Evolutionary conservation across 2,797 vertebrate genomes (phyloP), one percentile per base, ranked within the genome.

Genomic region (Fistularia tabacaria): DNA sequence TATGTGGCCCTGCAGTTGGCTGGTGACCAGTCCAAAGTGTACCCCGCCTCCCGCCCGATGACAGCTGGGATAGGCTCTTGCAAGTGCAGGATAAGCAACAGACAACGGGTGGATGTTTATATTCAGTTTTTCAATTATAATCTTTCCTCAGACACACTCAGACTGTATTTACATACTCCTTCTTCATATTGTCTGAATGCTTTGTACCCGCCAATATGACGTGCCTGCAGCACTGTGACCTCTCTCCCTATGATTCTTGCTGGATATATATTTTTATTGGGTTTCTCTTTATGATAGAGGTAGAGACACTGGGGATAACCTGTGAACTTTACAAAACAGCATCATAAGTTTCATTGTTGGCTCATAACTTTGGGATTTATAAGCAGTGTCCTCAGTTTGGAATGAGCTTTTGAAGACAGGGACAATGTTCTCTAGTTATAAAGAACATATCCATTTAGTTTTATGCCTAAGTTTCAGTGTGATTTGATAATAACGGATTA

Each of bases 201-300:
- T 78, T 69, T 59, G 48, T 57, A 57, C 3, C 51, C 50, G 47
- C 38, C 39, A 52, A 51, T 50, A 46, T 41, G 49, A 49, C 46
- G 41, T 6, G 59, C 58, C 81, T 76, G 55, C 71, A 76, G 74
- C 69, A 51, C 14, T 39, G 38, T 70, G 66, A 74, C 77, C 71
- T 64, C 74, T 15, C 54, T 54, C 58, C 48, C 62, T 63, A 40
- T 54, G 60, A 45, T 46, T 57, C 64, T 51, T 9, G 2, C 42
- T 51, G 48, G 39, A 0, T 68, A 49, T 14, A 55, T 44, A n/a
- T 54, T 54, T 65, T 66, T 57, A 64, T 85, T 71, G 61, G 56
- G 66, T 67, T 61, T 14, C 54, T 60, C 46, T 78, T 75, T 69
- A 61, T 74, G 64, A 70, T 63, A 64, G 12, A 40, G 46, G 53